Conservation (phyloP, 1,140 invertebrate genomes). For the Pteromalus puparum region DNA sequence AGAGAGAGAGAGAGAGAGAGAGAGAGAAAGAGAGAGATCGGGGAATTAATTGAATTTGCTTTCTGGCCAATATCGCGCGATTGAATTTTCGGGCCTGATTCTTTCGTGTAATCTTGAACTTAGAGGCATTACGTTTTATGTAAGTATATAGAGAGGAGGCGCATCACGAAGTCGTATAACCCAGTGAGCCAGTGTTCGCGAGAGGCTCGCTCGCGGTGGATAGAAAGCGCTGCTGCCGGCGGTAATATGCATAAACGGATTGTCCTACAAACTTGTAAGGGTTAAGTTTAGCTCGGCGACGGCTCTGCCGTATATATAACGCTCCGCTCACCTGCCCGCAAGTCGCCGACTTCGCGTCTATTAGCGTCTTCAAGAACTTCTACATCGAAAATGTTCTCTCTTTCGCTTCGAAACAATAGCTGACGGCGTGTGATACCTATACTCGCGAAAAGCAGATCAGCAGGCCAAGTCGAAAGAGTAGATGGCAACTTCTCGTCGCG, state of each 20-base stretch:
- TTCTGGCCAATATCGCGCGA: background rate
- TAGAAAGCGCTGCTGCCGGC: slow-evolving; percentile 49
- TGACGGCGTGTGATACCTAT: no score
- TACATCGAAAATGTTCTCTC: no score
- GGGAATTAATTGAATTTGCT: slow-evolving; percentile 29
- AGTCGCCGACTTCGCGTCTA: background rate
- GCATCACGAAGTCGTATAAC: slow-evolving; percentile 2
- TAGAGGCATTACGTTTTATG: slow-evolving; percentile 34
- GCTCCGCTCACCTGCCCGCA: background rate
- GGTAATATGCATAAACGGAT: slow-evolving; percentile 75
- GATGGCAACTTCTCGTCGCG: background rate
- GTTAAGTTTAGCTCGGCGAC: slow-evolving; percentile 69
- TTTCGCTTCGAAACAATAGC: no score
- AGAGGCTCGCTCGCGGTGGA: slow-evolving; percentile 65
- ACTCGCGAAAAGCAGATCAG: slow-evolving; percentile 12
- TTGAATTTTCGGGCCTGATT: slow-evolving; percentile 15
- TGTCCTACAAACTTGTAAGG: slow-evolving; percentile 75
- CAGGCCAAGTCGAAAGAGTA: background rate
- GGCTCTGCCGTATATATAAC: background rate
- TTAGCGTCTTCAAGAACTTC: background rate
- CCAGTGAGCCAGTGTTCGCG: slow-evolving; percentile 63
- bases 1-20: no score
- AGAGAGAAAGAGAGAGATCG: no score
- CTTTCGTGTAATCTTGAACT: slow-evolving; percentile 67
- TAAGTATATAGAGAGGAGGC: no score